Conservation (phyloP, 2,888 invertebrate genomes). For the Brachypalpus laphriformis region DNA sequence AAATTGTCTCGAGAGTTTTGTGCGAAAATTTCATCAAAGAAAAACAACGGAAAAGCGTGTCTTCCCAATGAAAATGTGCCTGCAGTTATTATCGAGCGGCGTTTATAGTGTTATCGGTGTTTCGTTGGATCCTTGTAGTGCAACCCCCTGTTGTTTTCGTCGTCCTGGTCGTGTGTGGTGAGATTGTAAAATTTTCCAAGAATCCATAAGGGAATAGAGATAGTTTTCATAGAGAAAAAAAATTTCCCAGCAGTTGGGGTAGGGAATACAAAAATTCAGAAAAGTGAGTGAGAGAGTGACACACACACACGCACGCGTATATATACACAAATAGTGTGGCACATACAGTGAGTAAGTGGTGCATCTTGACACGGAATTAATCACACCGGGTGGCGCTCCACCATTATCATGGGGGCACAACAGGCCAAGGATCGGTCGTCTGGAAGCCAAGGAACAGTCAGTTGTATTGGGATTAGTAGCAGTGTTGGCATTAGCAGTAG, state of each 20-base stretch:
- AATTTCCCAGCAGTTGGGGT: conserved; percentile 23
- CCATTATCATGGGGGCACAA: conserved; percentile 90
- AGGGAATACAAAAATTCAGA: conserved; percentile 32
- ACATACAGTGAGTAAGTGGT: conserved; percentile 40
- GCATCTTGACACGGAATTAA: conserved; percentile 3
- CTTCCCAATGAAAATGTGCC: conserved; percentile 45
- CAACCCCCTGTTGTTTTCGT: neutral
- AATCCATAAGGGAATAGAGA: neutral
- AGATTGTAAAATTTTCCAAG: conserved; percentile 27
- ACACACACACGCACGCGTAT: neutral
- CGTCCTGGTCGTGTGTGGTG: conserved; percentile 60
- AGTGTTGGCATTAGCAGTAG: conserved; percentile 80
- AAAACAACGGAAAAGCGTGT: conserved; percentile 23
- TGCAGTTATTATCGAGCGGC: conserved; percentile 59
- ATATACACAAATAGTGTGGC: neutral
- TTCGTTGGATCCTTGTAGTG: conserved; percentile 62
- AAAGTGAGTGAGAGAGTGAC: conserved; percentile 20
- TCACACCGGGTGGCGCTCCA: conserved; percentile 62
- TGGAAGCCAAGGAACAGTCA: conserved; percentile 80
- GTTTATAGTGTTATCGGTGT: conserved; percentile 54
- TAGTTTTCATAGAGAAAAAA: neutral
- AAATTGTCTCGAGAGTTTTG: conserved; percentile 20
- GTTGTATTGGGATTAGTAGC: conserved; percentile 85
- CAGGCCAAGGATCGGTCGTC: conserved; percentile 93
- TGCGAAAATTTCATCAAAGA: neutral